A percentile compares a stretch with the other conserved stretches of the same genome.
Conservation (phyloP, 2,888 invertebrate species). For the Drosophila mulleri region DNA sequence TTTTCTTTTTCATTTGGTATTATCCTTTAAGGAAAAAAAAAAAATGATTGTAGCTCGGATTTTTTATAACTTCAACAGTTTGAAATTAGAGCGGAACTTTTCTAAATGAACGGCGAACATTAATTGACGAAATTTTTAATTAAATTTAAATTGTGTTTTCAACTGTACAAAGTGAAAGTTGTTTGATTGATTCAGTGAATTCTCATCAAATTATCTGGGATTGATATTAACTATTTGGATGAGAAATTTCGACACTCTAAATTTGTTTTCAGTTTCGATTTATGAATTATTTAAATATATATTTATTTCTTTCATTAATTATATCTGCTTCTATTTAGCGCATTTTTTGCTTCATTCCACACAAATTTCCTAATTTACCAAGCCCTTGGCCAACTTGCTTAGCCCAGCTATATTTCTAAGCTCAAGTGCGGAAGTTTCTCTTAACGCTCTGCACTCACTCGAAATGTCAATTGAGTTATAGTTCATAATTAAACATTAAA, state of each 20-base stretch:
- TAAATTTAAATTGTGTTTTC: neutral
- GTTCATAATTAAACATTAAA: conserved; percentile 9
- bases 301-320: neutral
- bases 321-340: neutral
- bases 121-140: neutral
- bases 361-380: neutral
- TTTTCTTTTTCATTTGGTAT: neutral
- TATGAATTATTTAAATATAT: neutral
- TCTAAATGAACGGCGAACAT: neutral
- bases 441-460: conserved; percentile 3
- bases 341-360: neutral
- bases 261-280: too few species aligned
- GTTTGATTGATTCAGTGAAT: too few species aligned
- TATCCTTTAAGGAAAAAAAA: neutral
- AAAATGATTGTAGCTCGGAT: neutral
- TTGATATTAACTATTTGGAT: too few species aligned
- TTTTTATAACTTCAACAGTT: neutral
- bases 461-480: conserved; percentile 18
- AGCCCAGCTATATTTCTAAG: neutral
- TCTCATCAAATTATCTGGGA: too few species aligned
- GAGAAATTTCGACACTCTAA: too few species aligned
- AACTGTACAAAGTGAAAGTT: neutral
- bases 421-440: neutral
- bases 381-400: neutral
- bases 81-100: neutral